Conservation (phyloP, 2,113 vertebrate genomes). For the Anguilla rostrata region DNA sequence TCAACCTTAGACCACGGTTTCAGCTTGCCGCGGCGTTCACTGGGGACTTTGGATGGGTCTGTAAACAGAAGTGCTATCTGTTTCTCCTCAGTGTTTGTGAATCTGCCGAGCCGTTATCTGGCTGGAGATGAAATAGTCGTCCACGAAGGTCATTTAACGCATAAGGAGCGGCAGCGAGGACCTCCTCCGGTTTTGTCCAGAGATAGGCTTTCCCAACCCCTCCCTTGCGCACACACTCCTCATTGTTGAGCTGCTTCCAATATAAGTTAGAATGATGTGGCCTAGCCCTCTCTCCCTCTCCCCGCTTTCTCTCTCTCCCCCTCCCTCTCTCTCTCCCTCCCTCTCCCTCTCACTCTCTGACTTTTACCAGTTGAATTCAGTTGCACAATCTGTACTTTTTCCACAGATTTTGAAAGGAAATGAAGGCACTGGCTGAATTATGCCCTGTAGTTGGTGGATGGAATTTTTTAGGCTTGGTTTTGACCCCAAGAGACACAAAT, state of each 20-base stretch:
- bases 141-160: neutral
- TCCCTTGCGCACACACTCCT: neutral
- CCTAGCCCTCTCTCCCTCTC: neutral
- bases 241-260: neutral
- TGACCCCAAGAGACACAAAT: neutral
- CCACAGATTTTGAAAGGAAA: slow-evolving; percentile 29
- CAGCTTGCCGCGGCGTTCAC: neutral
- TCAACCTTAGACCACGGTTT: neutral
- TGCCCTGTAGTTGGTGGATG: neutral
- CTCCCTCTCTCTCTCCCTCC: neutral
- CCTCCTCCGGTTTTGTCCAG: neutral
- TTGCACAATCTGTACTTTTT: slow-evolving; percentile 45
- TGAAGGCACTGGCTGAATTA: slow-evolving; percentile 20
- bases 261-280: neutral
- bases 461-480: neutral
- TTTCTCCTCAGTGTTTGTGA: neutral
- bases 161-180: neutral
- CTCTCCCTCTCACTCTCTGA: slow-evolving; percentile 12
- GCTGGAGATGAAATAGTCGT: slow-evolving; percentile 3
- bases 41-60: neutral
- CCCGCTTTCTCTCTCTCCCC: neutral
- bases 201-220: slow-evolving; percentile 1
- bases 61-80: slow-evolving; percentile 1
- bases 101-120: neutral
- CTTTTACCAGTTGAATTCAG: slow-evolving; percentile 32